Evolutionary conservation across 1,140 invertebrate species (phyloP), one percentile per base, ranked within the genome.

Genomic region (Campodea augens): DNA sequence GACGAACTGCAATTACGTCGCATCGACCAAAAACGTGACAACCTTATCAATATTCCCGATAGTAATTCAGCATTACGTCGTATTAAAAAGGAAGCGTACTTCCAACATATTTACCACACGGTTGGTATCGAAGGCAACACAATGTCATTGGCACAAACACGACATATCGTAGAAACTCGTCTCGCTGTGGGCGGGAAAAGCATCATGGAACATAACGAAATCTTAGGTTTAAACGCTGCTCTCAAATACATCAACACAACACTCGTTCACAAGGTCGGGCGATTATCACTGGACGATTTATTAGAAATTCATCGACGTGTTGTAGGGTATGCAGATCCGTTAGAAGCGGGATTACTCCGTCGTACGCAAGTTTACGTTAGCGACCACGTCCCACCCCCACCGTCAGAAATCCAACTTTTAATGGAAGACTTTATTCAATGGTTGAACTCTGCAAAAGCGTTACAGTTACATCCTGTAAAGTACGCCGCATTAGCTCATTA

Each of bases 91-190:
- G 88, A 95, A 62, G 83, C 85, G 13, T 96, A 93, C 61, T 93
- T 89, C 58, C 78, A 88, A 56, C 88, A 97, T 60, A 90, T 98
- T 46, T 95, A 96, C 65, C 92, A 98, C 56, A 95, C 90, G 2
- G 89, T 92, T 44, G 92, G 85, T 25, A 93, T 98, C 49, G 92
- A 97, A 68, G 93, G 93, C 2, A 98, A 97, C 56, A 96, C 91
- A 1, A 85, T 98, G 78, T 83, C 86, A 23, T 66, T 97, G n/a
- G 74, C 80, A 19, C 84, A 98, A 62, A 91, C 92, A 1, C 68
- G 90, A 49, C 81, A 82, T 43, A 81, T 98, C 47, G 69, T 98
- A 7, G 90, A 98, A 67, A 97, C 90, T 0, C 71, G 85, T 50
- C 77, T 91, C 59, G 90, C 89, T 1, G 77, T 98, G 2, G 79